Percentiles rank a stretch among this genome's conserved stretches.
These are phyloP conservation scores for Nomia melanderi DNA, from an alignment of 1,140 invertebrate species.

Conservation along the genomic window DNA sequence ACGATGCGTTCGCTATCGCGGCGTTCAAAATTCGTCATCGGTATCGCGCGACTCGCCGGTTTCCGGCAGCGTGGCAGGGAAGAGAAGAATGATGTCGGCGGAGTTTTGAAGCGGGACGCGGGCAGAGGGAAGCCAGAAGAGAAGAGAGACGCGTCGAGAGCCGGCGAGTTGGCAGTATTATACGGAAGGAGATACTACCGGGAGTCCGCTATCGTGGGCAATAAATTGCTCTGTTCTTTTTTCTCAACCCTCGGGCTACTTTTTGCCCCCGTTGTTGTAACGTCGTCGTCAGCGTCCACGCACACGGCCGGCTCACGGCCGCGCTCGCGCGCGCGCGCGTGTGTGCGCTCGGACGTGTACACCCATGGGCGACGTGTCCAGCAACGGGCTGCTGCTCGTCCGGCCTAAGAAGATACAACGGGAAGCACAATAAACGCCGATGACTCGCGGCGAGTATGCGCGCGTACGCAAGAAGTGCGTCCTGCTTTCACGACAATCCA, in stretches of 20 bases:
- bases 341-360: background rate
- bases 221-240: slow-evolving; percentile 66
- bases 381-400: slow-evolving; percentile 1
- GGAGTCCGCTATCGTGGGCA: slow-evolving; percentile 61
- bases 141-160: slow-evolving; percentile 3
- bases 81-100: background rate
- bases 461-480: slow-evolving; percentile 70
- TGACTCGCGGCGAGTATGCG: slow-evolving; percentile 34
- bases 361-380: background rate
- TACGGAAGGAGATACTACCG: slow-evolving; percentile 64
- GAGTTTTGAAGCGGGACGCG: background rate
- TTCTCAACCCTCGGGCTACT: slow-evolving; percentile 57
- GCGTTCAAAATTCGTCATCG: background rate
- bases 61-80: background rate
- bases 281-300: slow-evolving; percentile 13
- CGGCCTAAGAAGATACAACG: slow-evolving; percentile 55
- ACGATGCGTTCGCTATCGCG: background rate
- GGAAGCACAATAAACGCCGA: slow-evolving; percentile 56
- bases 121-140: background rate
- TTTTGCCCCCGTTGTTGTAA: slow-evolving; percentile 60
- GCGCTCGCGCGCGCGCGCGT: background rate
- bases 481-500: slow-evolving; percentile 77
- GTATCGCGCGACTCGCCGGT: background rate
- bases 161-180: slow-evolving; percentile 48
- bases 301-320: background rate